These are phyloP conservation scores for Cydia strobilella DNA, from an alignment of 1,140 invertebrate genomes.

Conservation along the genomic window DNA sequence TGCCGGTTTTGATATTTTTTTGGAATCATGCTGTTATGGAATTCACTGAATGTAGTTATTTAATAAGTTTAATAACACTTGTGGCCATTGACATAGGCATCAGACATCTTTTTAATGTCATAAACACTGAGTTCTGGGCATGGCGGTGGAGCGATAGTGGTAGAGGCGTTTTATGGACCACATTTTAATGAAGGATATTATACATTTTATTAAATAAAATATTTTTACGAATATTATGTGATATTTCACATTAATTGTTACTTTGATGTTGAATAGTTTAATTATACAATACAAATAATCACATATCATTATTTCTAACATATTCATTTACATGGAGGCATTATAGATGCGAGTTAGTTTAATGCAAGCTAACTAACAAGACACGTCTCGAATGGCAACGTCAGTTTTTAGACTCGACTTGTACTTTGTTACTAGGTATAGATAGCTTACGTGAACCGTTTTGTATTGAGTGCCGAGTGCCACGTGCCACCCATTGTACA, in stretches of 20 bases:
- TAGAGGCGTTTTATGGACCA: conserved; percentile 63
- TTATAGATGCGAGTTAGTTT: conserved; percentile 34
- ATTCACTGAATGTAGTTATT: not conserved
- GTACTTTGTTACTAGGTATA: not conserved
- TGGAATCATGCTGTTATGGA: not conserved
- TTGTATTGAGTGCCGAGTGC: not conserved
- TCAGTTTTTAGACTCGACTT: not conserved
- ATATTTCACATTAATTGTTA: conserved; percentile 76
- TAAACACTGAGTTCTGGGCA: conserved; percentile 33
- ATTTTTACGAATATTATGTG: conserved; percentile 78
- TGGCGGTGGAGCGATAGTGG: conserved; percentile 47
- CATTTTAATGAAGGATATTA: conserved; percentile 58
- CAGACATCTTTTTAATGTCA: not conserved
- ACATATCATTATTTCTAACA: conserved; percentile 76
- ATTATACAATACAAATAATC: conserved; percentile 67
- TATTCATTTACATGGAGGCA: conserved; percentile 51
- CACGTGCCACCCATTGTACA: not conserved
- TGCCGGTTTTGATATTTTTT: conserved; percentile 3
- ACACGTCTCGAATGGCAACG: not conserved
- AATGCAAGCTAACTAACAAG: conserved; percentile 12
- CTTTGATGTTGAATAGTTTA: conserved; percentile 73
- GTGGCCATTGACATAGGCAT: not conserved
- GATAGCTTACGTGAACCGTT: not conserved
- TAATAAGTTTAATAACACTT: not conserved
- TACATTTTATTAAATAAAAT: conserved; percentile 63